Percentiles rank a stretch among this genome's conserved stretches.
phyloP scores from a whole-genome alignment of 2,797 vertebrate genomes.

The Lepilemur septentrionalis region DNA sequence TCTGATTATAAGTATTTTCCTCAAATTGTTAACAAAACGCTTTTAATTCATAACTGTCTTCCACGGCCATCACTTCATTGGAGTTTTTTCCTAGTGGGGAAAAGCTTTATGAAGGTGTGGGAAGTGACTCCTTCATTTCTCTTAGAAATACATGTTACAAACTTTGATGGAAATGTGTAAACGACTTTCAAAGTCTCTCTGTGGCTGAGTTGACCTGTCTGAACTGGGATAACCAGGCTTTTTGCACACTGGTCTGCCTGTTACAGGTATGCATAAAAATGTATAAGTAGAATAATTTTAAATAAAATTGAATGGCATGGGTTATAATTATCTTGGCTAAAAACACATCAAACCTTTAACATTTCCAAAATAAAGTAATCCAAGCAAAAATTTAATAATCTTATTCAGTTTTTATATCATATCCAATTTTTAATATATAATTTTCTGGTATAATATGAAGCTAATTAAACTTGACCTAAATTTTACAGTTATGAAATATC shows the following conservation, averaged over 20 bases:
- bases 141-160: neutral
- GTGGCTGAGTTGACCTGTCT: neutral
- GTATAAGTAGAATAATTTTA: conserved; percentile 13
- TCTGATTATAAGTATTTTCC: conserved; percentile 49
- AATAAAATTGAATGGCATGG: conserved; percentile 4
- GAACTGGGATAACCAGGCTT: neutral
- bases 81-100: neutral
- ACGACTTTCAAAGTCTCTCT: neutral
- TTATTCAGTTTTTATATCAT: conserved; percentile 50
- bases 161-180: neutral
- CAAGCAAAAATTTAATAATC: conserved; percentile 54
- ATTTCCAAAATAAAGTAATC: conserved; percentile 56
- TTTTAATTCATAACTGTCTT: conserved; percentile 40
- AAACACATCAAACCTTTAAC: conserved; percentile 23
- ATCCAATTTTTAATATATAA: conserved; percentile 19
- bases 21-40: conserved; percentile 45
- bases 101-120: neutral
- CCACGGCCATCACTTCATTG: neutral
- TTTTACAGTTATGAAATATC: conserved; percentile 19
- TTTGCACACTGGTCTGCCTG: neutral
- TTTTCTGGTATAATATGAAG: conserved; percentile 25
- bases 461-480: conserved; percentile 20
- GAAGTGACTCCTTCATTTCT: conserved; percentile 21
- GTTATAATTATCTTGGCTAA: conserved; percentile 31
- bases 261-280: conserved; percentile 8